Evolutionary conservation across 2,888 invertebrate species (phyloP), one percentile per base, ranked within the genome.

Genomic region (Lysandra coridon): DNA sequence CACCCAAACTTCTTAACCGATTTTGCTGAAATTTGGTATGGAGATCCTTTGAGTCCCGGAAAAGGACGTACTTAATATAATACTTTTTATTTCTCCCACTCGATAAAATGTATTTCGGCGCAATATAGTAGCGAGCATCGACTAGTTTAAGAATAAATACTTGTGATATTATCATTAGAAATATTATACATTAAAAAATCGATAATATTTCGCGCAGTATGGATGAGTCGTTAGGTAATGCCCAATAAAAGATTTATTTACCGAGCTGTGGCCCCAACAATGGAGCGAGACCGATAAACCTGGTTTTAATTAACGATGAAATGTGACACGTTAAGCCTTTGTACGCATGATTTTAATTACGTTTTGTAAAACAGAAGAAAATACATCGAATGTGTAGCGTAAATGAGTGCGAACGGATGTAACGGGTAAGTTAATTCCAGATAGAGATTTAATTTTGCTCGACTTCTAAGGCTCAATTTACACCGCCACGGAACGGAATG

Each of bases 161-260:
- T 37, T 37, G 37, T 37, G 37, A 2, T 37, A 37, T 37, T 37
- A 37, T 37, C 37, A 37, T 37, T 4, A 37, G 4, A 37, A 37
- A 4, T 37, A 4, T 44, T 23, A 23, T 23, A 23, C 23, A 23
- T 23, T 23, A 44, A 49, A 44, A n/a, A 60, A 6, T 60, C 60
- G 60, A 60, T 62, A 4, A 23, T 23, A 62, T 62, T 62, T 10
- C 7, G 60, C n/a, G 60, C 60, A 62, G 7, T 62, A n/a, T 23
- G 23, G 60, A n/a, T 1, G 64, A 10, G 12, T 30, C 23, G 33
- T 62, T 62, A 62, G 62, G 85, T 83, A 75, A 53, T 30, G 75
- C 83, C 85, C 86, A 85, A 89, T 91, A 89, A 90, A 90, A 89
- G 86, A 87, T 89, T 90, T 89, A 88, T 90, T 89, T 89, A 86